A percentile compares a stretch with the other conserved stretches of the same genome.
Evolutionary conservation across 2,113 vertebrate species (phyloP).

Genomic region (Eurypyga helias): DNA sequence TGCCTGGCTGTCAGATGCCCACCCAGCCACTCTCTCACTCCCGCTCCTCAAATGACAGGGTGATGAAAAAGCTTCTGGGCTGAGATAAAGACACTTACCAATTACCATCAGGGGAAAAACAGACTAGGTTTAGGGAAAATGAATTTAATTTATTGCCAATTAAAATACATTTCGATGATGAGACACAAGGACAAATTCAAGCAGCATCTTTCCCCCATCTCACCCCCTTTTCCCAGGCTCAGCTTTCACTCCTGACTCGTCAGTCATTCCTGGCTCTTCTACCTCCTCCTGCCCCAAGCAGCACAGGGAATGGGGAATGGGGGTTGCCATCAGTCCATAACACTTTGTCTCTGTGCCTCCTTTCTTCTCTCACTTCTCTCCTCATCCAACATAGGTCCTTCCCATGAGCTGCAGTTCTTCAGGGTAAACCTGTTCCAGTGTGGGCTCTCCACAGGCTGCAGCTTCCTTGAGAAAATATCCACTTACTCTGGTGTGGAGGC

Average conservation of each 20-base stretch:
- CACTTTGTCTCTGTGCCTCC: background rate
- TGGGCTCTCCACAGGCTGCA: background rate
- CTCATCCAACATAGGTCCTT: background rate
- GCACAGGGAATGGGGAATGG: background rate
- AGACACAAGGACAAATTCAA: background rate
- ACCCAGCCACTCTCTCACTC: background rate
- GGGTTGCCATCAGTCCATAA: background rate
- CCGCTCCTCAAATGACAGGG: background rate
- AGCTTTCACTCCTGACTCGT: background rate
- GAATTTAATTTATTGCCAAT: background rate
- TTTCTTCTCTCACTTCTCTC: background rate
- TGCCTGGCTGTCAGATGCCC: background rate
- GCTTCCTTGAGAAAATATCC: background rate
- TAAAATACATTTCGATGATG: background rate
- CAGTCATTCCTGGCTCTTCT: background rate
- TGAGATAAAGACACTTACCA: background rate
- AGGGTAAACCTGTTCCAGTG: background rate
- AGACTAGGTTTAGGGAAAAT: background rate
- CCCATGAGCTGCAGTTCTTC: background rate
- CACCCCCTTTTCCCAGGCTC: background rate
- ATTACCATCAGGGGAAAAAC: background rate
- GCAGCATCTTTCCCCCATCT: background rate
- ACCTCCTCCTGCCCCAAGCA: background rate
- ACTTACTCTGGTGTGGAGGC: background rate
- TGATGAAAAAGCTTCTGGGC: background rate